Evolutionary conservation across 1,140 invertebrate genomes (phyloP), one percentile per base, ranked within the genome.

Genomic region (Aphidius ervi): DNA sequence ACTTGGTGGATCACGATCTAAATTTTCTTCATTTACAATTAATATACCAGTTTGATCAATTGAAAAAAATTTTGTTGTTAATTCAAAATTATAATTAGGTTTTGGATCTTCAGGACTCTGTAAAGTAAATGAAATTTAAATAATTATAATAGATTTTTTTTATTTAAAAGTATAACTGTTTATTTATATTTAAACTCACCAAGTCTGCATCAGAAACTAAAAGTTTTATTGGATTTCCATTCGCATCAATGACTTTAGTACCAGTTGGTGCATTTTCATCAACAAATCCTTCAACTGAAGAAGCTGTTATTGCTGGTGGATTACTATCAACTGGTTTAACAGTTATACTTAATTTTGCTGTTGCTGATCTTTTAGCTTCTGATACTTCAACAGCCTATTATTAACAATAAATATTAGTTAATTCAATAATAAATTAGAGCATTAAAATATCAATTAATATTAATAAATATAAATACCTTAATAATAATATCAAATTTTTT

Each of bases 1-100:
- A 73, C 88, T 93, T 0, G 93, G 93, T 5, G 91, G 88, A 80
- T 95, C 93, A 56, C 93, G 81, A 71, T 95, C 93, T 47, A 95
- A 76, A 72, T 88, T 87, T 65, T 92, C 88, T 71, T 92, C 89
- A 67, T 88, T 89, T 0, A 95, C 92, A 1, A 93, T 81, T 6
- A 95, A 74, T 50, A 83, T 80, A 1, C 90, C 89, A 46, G 88
- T 83, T 55, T 83, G 78, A 59, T 92, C 88, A 55, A 95, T 88
- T 63, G 85, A 82, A 72, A 95, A 95, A 66, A 88, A 93, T 43
- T 83, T 87, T 0, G 91, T 92, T 0, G 93, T 95, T 61, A 94
- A 67, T 71, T 95, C 93, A 71, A 89, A 95, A 0, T 84, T 84
- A 68, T 94, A 95, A 16, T 78, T 81, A 7, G 88, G 89, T 64